Base-by-base conservation (phyloP, 2,888 invertebrate species). In the Lasioglossum lativentre region DNA sequence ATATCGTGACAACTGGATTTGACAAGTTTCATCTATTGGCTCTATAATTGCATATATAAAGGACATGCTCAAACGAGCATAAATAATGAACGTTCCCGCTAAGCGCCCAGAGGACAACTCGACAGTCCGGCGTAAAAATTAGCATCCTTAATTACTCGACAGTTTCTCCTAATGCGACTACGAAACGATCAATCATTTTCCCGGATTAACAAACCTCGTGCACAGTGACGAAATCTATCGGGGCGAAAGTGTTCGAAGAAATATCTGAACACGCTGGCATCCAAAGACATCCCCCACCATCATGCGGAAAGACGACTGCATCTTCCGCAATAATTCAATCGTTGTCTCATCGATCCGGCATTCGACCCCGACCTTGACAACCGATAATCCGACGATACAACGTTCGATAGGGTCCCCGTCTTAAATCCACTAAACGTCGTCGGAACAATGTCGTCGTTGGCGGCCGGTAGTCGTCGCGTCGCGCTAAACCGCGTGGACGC, bases 401-500 rank as follows among this genome's bases (percentile, higher is more conserved):
- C 66, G 38, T 19, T 0, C 75, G 86, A 86, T 80, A 85, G 82
- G 74, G 59, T 47, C 23, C 45, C 52, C 27, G 77, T 73, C 72
- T 84, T 83, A 87, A 75, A 84, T 89, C 75, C 63, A 71, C 14
- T 63, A 86, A n/a, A 77, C 72, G 70, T 77, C 75, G 27, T 14
- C 23, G n/a, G 40, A 38, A 66, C 84, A 72, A 78, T 38, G 72
- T 56, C 90, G 80, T 72, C 85, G 90, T 86, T 78, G 89, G 88
- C 89, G 89, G 86, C 63, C 90, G 82, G 80, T 75, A 78, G 86
- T 66, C 82, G 81, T 89, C 83, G 63, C 45, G 52, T 63, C 47
- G 81, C 42, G 81, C 68, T 85, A 78, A 80, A 82, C 45, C 78
- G 42, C 80, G 56, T 45, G 78, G 78, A 79, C 78, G 78, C 81